Evolutionary conservation across 2,113 vertebrate genomes (phyloP).

Genomic region (Nycticorax nycticorax): DNA sequence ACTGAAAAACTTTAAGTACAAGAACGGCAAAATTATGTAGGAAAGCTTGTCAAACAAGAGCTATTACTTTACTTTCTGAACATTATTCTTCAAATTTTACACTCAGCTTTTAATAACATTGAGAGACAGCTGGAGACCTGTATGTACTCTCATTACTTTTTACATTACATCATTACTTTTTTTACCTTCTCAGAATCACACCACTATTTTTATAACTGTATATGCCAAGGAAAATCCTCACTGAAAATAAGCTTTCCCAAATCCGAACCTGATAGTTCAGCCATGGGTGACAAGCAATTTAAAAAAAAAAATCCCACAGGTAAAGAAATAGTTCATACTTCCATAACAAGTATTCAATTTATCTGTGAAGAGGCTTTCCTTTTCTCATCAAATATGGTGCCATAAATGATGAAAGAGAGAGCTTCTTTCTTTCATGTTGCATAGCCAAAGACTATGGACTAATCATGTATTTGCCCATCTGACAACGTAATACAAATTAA

Average conservation of each 20-base stretch:
- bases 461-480: background rate
- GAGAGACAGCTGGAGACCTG: background rate
- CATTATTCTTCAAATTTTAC: background rate
- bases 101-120: background rate
- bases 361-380: background rate
- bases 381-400: background rate
- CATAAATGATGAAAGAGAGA: background rate
- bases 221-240: background rate
- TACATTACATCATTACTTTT: background rate
- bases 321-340: background rate
- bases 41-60: background rate
- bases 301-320: background rate
- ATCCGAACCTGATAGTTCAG: background rate
- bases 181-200: background rate
- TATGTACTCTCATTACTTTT: background rate
- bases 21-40: background rate
- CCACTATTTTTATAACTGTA: background rate
- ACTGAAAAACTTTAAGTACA: background rate
- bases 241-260: background rate
- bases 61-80: background rate
- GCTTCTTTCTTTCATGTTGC: background rate
- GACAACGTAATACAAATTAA: background rate
- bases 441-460: background rate
- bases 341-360: background rate
- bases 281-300: accelerated